Evolutionary conservation across 1,140 invertebrate species (phyloP).

Genomic region (Helicoverpa zea): DNA sequence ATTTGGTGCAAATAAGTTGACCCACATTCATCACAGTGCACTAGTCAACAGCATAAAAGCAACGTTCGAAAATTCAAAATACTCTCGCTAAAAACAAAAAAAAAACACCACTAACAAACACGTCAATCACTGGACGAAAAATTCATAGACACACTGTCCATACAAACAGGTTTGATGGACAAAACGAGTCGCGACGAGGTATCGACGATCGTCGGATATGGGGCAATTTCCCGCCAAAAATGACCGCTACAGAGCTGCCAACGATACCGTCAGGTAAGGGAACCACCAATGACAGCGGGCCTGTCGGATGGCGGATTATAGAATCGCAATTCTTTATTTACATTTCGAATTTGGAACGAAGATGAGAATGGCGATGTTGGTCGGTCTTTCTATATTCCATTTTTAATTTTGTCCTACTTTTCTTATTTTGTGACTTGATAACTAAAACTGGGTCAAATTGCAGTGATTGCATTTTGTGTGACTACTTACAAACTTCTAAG

Average conservation of each 20-base stretch:
- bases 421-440: neutral
- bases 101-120: conserved; percentile 5
- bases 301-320: conserved; percentile 7
- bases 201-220: conserved; percentile 77
- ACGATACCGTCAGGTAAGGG: conserved; percentile 56
- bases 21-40: neutral
- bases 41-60: neutral
- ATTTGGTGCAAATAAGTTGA: neutral
- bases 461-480: too few species aligned
- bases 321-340: conserved; percentile 18
- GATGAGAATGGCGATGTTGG: neutral
- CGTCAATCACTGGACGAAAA: conserved; percentile 28
- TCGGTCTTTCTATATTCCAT: neutral
- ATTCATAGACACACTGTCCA: conserved; percentile 18
- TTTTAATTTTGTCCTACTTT: neutral
- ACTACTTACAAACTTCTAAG: too few species aligned
- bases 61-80: conserved; percentile 3
- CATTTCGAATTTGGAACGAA: neutral
- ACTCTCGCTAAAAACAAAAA: neutral
- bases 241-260: conserved; percentile 68
- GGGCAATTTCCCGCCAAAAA: conserved; percentile 81
- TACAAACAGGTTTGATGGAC: conserved; percentile 45
- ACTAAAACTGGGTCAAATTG: too few species aligned
- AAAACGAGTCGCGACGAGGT: conserved; percentile 67
- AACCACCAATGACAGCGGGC: conserved; percentile 22